Evolutionary conservation across 2,888 invertebrate genomes (phyloP), one percentile per base, ranked within the genome.

Genomic region (Amphipyra tragopoginis): DNA sequence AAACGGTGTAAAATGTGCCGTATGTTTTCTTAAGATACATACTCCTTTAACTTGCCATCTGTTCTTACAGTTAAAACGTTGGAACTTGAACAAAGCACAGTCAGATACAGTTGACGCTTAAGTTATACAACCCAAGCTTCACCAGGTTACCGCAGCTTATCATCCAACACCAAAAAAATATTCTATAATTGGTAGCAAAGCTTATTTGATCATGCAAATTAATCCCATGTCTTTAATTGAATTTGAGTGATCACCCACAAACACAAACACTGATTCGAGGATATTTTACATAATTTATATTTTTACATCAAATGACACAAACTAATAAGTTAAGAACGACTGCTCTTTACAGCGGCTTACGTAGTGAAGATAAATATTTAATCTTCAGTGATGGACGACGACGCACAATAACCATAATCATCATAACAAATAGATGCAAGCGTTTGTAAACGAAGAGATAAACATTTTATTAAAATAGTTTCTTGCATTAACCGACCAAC

Each of bases 401-500:
- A 61, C 65, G 53, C 40, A 26, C 54, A 45, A 62, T 62, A 57
- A 53, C 50, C 44, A 21, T 36, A 44, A 44, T 53, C 44, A 13
- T 26, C 44, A 44, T 5, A 42, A 36, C 44, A 53, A 38, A 36
- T 38, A 21, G n/a, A 26, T 50, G n/a, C 7, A 52, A 34, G 51
- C 7, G 34, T 52, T 34, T 34, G 15, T 43, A 34, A 42, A 52
- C 15, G 52, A 43, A 10, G 43, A 34, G 52, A 43, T 33, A 52
- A 52, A 34, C 34, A 34, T 11, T 10, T 34, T 34, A 5, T 34
- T 52, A n/a, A 42, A n/a, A 5, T 9, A 39, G 21, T 38, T n/a
- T 2, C 5, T 7, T n/a, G 38, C 38, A 26, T 11, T 11, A 26
- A 5, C 29, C 5, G 29, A 29, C 29, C 29, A 7, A 29, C 7